Percentiles rank a stretch among this genome's conserved stretches.
Conservation (phyloP, 1,140 invertebrate genomes). For the Drosophila aff. region DNA sequence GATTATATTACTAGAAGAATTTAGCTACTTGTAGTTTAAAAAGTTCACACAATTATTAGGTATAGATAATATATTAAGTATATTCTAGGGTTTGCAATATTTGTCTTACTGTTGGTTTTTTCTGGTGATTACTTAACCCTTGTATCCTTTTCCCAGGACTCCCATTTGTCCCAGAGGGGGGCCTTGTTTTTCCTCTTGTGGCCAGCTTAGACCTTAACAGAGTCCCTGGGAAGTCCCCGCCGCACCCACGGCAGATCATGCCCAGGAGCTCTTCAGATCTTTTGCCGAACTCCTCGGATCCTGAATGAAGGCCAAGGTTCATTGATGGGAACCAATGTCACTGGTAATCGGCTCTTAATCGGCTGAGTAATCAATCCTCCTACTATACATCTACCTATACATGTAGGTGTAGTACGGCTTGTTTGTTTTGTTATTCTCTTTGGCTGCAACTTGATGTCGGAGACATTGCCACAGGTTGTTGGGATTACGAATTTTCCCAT, state of each 20-base stretch:
- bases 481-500: conserved; percentile 61
- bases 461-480: conserved; percentile 75
- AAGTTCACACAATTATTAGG: background rate
- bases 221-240: background rate
- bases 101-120: background rate
- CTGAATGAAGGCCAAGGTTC: conserved; percentile 19
- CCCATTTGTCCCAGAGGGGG: background rate
- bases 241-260: background rate
- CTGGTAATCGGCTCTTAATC: conserved; percentile 74
- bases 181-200: conserved; percentile 46
- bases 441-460: conserved; percentile 40
- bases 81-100: background rate
- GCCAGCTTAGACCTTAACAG: conserved; percentile 50
- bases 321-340: conserved; percentile 73
- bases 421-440: background rate
- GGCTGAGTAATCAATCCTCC: conserved; percentile 77
- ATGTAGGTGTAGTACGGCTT: background rate
- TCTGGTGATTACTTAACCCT: background rate
- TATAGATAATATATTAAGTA: background rate
- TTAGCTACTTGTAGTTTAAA: background rate
- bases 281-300: conserved; percentile 25
- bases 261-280: conserved; percentile 24
- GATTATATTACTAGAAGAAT: background rate
- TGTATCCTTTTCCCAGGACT: background rate
- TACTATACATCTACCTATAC: conserved; percentile 23